phyloP scores from a whole-genome alignment of 2,888 invertebrate genomes.

The Thyatira batis region DNA sequence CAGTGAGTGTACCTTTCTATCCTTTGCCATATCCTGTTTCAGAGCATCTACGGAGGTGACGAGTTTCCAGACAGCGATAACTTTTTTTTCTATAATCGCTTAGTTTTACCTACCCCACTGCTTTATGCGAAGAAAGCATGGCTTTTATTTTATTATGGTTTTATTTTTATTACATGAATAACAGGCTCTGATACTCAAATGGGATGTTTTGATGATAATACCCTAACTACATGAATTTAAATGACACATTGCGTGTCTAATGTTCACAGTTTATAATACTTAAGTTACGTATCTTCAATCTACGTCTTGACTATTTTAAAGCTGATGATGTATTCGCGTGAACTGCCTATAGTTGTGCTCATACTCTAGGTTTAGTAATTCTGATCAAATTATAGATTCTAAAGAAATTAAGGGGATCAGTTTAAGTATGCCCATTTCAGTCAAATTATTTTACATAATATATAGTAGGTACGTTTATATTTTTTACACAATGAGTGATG shows the following conservation, averaged over 20 bases:
- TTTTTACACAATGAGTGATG: too few species aligned
- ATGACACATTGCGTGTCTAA: background rate
- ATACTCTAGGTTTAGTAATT: background rate
- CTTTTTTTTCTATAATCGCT: background rate
- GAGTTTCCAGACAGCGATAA: background rate
- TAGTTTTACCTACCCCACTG: background rate
- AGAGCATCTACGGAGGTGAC: slow-evolving; percentile 4
- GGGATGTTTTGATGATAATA: background rate
- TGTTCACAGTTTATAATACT: background rate
- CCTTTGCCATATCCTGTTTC: slow-evolving; percentile 4
- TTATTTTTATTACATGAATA: slow-evolving; percentile 13
- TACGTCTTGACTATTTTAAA: slow-evolving; percentile 7
- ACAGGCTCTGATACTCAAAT: background rate
- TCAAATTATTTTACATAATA: too few species aligned
- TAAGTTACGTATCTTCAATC: background rate
- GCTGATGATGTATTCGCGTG: slow-evolving; percentile 24
- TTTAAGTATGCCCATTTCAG: background rate
- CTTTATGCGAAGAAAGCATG: slow-evolving; percentile 15
- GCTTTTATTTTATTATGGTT: slow-evolving; percentile 17
- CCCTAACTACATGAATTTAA: background rate
- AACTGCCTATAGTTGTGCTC: slow-evolving; percentile 5
- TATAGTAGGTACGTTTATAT: too few species aligned
- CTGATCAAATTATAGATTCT: background rate
- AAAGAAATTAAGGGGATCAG: background rate
- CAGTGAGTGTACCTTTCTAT: slow-evolving; percentile 84